Base-by-base conservation (phyloP, 2,888 invertebrate species). In the Lasioglossum vierecki region DNA sequence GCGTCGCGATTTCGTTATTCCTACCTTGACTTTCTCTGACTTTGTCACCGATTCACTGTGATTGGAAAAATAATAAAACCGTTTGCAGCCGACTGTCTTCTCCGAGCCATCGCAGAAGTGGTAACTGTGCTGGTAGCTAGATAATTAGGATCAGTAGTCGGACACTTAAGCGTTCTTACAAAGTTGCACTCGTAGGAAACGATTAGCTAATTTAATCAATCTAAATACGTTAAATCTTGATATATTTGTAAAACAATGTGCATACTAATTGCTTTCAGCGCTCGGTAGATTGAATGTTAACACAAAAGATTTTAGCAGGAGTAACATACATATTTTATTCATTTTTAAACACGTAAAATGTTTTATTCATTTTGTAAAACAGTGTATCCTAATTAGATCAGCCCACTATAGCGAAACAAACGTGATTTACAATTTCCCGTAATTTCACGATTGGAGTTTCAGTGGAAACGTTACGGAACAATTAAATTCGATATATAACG, bases 1-100 rank as follows among this genome's bases (percentile, higher is more conserved):
- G 84, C 83, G 78, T 72, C 39, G 35, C 60, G 80, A 63, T 81
- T 85, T 76, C 66, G 22, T n/a, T 66, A 63, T 46, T 86, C 39
- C 35, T n/a, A 35, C n/a, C 46, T 26, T 18, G 11, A 39, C 9
- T 68, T 26, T 15, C n/a, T n/a, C 30, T 26, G 26, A 9, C 2
- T 60, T 60, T 63, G 46, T 66, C 57, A 11, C 57, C 57, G 57
- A n/a, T 57, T 11, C 11, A n/a, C 11, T 8, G 57, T n/a, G 4
- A 57, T 57, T n/a, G 3, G 11, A 11, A 11, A n/a, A 57, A n/a
- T n/a, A 53, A 22, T 53, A 22, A 9, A 53, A 53, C 9, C 1
- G 22, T 53, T 53, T 9, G 2, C 53, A 22, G 53, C 8, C 8
- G 8, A 18, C 8, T 22, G 22, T 22, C 53, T 22, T 22, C 8